Conservation (phyloP, 1,140 invertebrate species). For the Cherax quadricarinatus region DNA sequence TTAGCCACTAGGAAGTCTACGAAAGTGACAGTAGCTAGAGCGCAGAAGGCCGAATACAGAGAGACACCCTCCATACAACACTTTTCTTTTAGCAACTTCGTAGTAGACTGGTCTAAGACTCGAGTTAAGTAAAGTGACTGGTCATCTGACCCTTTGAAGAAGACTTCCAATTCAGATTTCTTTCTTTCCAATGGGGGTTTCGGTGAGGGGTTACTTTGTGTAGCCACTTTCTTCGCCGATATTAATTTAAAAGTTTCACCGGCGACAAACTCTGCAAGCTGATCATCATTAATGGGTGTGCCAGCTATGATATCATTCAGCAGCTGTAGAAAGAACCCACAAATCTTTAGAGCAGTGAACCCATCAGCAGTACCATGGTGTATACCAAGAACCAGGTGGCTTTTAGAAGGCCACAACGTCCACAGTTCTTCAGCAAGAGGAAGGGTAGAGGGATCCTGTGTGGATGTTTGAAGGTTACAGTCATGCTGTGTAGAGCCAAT, state of each 20-base stretch:
- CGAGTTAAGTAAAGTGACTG: not conserved
- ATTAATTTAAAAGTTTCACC: not conserved
- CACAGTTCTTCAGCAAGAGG: not conserved
- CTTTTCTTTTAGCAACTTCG: not conserved
- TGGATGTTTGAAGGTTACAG: too few relatives aligned
- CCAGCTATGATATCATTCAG: not conserved
- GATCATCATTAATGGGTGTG: not conserved
- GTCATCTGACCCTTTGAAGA: not conserved
- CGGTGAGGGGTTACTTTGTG: not conserved
- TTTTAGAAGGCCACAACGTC: not conserved
- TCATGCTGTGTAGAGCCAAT: too few relatives aligned
- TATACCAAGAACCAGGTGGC: not conserved
- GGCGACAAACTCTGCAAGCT: not conserved
- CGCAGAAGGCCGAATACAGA: slow-evolving; percentile 9
- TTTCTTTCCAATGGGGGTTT: not conserved
- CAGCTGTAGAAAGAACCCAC: not conserved
- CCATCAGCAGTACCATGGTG: slow-evolving; percentile 24
- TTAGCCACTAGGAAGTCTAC: not conserved
- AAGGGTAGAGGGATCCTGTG: too few relatives aligned
- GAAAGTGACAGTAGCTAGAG: slow-evolving; percentile 1
- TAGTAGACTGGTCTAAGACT: not conserved
- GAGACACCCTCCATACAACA: not conserved
- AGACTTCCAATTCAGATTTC: not conserved
- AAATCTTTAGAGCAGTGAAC: slow-evolving; percentile 5
- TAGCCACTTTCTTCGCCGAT: not conserved